Evolutionary conservation across 2,888 invertebrate species (phyloP).

Genomic region (Hylaea fasciaria): DNA sequence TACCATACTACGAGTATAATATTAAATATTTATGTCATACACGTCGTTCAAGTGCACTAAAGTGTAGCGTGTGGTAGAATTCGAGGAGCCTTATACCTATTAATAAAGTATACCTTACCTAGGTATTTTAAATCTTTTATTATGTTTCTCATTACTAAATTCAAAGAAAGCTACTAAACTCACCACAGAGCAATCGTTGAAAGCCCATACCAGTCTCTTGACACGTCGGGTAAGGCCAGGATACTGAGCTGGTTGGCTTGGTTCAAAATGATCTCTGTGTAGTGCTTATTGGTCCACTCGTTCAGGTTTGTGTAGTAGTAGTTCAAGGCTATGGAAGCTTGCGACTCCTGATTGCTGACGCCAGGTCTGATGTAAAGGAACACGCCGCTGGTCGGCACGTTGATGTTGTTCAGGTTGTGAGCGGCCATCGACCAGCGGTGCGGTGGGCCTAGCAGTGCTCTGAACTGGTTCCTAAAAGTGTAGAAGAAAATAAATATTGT

Average conservation of each 20-base stretch:
- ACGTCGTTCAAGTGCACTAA: too few species aligned
- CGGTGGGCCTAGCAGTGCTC: constrained; percentile 58
- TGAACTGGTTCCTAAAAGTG: constrained; percentile 58
- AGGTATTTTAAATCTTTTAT: too few species aligned
- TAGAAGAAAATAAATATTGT: too few species aligned
- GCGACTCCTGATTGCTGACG: constrained; percentile 54
- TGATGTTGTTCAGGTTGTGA: constrained; percentile 63
- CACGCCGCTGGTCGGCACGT: constrained; percentile 60
- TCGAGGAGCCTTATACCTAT: too few species aligned
- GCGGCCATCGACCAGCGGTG: constrained; percentile 73
- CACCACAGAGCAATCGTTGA: constrained; percentile 76
- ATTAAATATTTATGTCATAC: too few species aligned
- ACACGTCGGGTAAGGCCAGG: constrained; percentile 68
- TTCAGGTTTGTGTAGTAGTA: constrained; percentile 58
- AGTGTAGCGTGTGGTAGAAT: too few species aligned
- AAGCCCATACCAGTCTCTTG: constrained; percentile 67
- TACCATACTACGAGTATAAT: too few species aligned
- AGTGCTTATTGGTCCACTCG: constrained; percentile 67
- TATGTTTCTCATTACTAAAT: too few species aligned
- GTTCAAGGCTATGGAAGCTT: constrained; percentile 64
- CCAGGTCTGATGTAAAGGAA: constrained; percentile 58
- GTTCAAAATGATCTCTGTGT: constrained; percentile 59
- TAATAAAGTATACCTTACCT: too few species aligned
- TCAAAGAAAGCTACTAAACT: too few species aligned
- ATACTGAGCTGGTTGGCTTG: constrained; percentile 66